phyloP scores from a whole-genome alignment of 2,113 vertebrate species.

The Ardeotis arabs region DNA sequence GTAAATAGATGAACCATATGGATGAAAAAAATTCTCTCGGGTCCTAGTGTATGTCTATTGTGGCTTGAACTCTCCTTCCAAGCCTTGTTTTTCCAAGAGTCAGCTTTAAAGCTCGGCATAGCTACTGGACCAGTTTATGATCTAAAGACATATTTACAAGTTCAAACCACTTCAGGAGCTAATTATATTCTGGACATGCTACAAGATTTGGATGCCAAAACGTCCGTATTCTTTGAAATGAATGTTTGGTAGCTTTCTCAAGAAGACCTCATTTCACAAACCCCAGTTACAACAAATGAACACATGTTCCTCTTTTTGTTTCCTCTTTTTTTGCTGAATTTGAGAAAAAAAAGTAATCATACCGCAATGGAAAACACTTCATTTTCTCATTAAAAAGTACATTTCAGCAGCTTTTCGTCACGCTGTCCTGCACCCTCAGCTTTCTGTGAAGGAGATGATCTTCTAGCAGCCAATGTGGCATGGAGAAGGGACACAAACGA shows the following conservation, averaged over 20 bases:
- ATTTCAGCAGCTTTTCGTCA: conserved; percentile 59
- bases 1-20: conserved; percentile 60
- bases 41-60: neutral
- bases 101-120: neutral
- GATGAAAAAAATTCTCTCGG: neutral
- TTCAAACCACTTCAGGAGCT: conserved; percentile 45
- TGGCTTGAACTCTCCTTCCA: conserved; percentile 24
- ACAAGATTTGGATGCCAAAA: conserved; percentile 51
- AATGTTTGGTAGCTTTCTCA: conserved; percentile 69
- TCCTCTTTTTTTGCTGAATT: conserved; percentile 77
- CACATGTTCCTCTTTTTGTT: conserved; percentile 77
- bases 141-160: conserved; percentile 65
- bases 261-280: conserved; percentile 74
- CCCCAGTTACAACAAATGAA: conserved; percentile 76
- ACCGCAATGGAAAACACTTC: conserved; percentile 73
- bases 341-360: conserved; percentile 52
- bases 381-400: conserved; percentile 76
- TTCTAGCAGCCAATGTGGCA: neutral
- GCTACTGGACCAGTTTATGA: conserved; percentile 41
- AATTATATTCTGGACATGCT: conserved; percentile 62
- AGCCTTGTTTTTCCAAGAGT: conserved; percentile 34
- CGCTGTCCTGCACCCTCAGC: neutral
- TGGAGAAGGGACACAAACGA: neutral
- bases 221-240: conserved; percentile 74
- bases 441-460: neutral